Percentiles rank a stretch among this genome's conserved stretches.
Conservation (phyloP, 2,797 vertebrate genomes). For the Lemur catta region DNA sequence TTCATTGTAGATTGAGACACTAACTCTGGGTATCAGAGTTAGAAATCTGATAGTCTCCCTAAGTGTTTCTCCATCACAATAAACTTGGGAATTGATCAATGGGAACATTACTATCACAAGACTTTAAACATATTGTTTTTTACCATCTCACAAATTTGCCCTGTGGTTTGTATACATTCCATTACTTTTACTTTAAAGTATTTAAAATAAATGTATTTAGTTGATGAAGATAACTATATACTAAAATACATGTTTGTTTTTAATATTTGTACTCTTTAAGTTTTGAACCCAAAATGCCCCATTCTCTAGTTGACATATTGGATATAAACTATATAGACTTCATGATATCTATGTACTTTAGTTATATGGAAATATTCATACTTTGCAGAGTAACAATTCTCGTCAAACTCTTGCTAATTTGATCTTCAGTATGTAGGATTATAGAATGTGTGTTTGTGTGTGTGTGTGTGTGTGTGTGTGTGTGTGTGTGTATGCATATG, state of each 20-base stretch:
- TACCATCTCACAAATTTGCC: background rate
- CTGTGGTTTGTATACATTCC: background rate
- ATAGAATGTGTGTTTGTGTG: background rate
- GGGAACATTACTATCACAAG: background rate
- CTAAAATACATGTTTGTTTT: background rate
- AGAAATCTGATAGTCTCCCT: background rate
- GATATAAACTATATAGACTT: background rate
- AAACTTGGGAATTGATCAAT: background rate
- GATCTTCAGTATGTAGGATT: background rate
- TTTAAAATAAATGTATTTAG: background rate
- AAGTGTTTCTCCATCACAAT: background rate
- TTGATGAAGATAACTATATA: background rate
- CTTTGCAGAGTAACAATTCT: background rate
- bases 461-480: background rate
- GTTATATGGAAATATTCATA: background rate
- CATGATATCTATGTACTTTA: background rate
- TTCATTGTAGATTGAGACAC: background rate
- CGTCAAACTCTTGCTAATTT: background rate
- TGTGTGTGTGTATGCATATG: background rate
- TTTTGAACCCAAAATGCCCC: background rate
- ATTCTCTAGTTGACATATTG: background rate
- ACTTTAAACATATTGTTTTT: background rate
- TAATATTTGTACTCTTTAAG: background rate
- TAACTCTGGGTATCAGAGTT: background rate
- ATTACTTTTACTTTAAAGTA: background rate